Evolutionary conservation across 2,888 invertebrate genomes (phyloP).

Genomic region (Mythimna loreyi): DNA sequence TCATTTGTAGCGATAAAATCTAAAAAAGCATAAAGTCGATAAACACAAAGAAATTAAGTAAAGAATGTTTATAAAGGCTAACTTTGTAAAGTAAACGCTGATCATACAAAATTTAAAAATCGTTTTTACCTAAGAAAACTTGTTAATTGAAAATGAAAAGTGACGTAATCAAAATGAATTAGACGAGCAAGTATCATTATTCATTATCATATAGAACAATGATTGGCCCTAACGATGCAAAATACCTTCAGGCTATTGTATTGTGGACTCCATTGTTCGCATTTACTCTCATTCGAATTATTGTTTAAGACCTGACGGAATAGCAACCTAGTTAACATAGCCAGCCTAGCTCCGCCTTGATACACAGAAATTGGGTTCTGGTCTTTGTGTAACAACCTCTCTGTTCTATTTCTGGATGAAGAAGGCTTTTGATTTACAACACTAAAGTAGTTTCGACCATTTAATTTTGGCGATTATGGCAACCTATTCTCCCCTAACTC

Average conservation of each 20-base stretch:
- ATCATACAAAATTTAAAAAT: not conserved
- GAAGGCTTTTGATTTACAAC: no score
- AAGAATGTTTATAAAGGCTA: slow-evolving; percentile 7
- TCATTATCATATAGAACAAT: slow-evolving; percentile 4
- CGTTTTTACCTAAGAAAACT: not conserved
- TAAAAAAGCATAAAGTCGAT: not conserved
- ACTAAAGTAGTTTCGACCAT: not conserved
- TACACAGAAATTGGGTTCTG: no score
- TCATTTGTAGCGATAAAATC: not conserved
- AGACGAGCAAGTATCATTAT: not conserved
- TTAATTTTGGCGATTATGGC: no score
- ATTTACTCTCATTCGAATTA: not conserved
- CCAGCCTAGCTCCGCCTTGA: not conserved
- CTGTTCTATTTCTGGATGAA: no score
- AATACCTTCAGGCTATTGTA: not conserved
- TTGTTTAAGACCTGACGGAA: not conserved
- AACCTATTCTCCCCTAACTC: no score
- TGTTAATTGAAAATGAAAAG: slow-evolving; percentile 5
- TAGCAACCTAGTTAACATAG: not conserved
- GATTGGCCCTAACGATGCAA: not conserved
- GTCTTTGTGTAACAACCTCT: no score
- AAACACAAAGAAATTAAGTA: not conserved
- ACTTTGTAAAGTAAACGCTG: not conserved
- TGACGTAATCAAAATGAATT: no score
- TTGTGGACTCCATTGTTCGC: not conserved